Base-by-base conservation (phyloP, 92 coral and sea anemone genomes). In the Paramuricea clavata region DNA sequence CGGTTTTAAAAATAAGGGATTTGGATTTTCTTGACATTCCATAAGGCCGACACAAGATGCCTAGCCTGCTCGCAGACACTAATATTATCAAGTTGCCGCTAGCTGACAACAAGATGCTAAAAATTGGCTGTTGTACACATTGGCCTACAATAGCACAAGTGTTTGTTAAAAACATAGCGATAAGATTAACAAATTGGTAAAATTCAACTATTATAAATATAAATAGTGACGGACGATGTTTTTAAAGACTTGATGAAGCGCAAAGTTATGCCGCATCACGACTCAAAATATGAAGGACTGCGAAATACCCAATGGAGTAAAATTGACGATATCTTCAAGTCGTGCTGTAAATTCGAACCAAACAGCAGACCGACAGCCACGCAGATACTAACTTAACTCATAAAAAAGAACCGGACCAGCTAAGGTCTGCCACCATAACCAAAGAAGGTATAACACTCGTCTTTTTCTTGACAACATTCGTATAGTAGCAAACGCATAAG, bases 381-480 rank as follows among this genome's bases (percentile, higher is more conserved):
- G 64, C 64, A 56, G 23, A 56, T 56, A n/a, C 15, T 56, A n/a
- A 56, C 21, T n/a, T 15, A 5, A 56, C 26, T 56, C 6, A 56
- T 15, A 16, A 56, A 56, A 56, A 56, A 56, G 64, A 49, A 49
- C 54, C 17, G 3, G 15, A 56, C 64, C 64, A 19, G 8, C 64
- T 23, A 56, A 56, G 15, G 64, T 23, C 54, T 5, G 6, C 54
- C 64, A 56, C 15, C 64, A 2, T 56, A 56, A 56, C 64, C 64
- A 4, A 56, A 56, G 64, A 56, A 56, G 64, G 81, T 13, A 72
- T 89, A 78, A 83, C 41, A 28, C 86, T 68, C 39, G 91, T 50
- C 39, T 90, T 87, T 82, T 95, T 95, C 69, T 97, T 71, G 27
- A 97, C 98, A 64, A 94, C 95, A 28, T 88, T 84, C 22, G 93